phyloP scores from a whole-genome alignment of 2,888 invertebrate species.

The Apomyelois bistriatella region DNA sequence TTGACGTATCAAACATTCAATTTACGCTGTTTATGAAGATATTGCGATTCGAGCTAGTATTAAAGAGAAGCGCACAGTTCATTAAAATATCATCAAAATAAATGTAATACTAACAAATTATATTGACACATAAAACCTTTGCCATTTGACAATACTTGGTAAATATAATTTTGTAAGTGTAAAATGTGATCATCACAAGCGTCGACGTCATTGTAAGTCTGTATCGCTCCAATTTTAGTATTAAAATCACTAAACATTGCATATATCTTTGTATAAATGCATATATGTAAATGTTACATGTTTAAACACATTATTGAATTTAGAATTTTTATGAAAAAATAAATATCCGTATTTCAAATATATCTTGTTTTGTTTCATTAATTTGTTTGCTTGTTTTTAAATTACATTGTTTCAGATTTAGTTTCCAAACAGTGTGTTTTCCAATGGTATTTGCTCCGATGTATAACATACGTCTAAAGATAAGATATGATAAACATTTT shows the following conservation, averaged over 20 bases:
- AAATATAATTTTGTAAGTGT: slow-evolving; percentile 74
- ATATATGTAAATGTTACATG: slow-evolving; percentile 81
- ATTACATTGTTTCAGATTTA: too few species aligned
- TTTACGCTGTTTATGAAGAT: slow-evolving; percentile 50
- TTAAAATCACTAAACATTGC: slow-evolving; percentile 77
- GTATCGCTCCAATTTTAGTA: slow-evolving; percentile 77
- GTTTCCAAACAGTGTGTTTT: too few species aligned
- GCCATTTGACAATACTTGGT: slow-evolving; percentile 79
- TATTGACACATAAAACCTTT: slow-evolving; percentile 40
- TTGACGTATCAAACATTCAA: slow-evolving; percentile 21
- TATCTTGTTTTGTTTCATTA: slow-evolving; percentile 66
- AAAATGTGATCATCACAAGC: slow-evolving; percentile 64
- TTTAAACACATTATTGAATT: slow-evolving; percentile 81
- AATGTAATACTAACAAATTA: slow-evolving; percentile 32
- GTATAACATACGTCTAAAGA: too few species aligned
- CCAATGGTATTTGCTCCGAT: too few species aligned
- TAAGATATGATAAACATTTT: too few species aligned
- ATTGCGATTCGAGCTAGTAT: slow-evolving; percentile 56
- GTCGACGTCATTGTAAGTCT: slow-evolving; percentile 60
- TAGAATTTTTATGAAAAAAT: slow-evolving; percentile 81
- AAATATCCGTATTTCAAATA: slow-evolving; percentile 81
- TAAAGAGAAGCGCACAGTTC: slow-evolving; percentile 71
- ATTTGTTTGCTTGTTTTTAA: slow-evolving; percentile 27
- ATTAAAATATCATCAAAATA: slow-evolving; percentile 55
- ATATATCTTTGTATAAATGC: slow-evolving; percentile 81